Conservation (phyloP, 1,140 invertebrate species). For the Brachionus manjavacas region DNA sequence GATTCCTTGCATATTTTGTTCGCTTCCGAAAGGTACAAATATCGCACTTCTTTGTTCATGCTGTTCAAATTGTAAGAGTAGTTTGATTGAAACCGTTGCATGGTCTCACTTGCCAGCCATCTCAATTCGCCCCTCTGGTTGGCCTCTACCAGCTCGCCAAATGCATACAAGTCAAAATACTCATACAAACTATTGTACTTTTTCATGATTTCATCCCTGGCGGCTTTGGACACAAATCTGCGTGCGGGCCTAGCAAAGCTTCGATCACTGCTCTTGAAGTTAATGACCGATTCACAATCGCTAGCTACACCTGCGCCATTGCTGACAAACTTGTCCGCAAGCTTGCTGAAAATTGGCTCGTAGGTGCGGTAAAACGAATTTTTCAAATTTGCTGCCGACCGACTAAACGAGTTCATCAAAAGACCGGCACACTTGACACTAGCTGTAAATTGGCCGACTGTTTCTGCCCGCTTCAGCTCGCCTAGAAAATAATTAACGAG, state of each 20-base stretch:
- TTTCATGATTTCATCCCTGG: background rate
- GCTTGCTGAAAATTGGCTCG: background rate
- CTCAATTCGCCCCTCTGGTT: background rate
- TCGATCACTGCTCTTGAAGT: background rate
- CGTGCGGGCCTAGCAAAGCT: background rate
- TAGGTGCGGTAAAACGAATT: background rate
- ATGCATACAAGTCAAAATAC: background rate
- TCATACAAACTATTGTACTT: constrained; percentile 13
- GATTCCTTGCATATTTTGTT: background rate
- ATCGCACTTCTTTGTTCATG: background rate
- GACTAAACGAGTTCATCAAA: background rate
- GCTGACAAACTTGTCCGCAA: background rate
- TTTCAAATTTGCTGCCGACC: background rate
- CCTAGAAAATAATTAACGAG: background rate
- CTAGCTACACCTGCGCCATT: background rate
- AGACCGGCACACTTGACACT: background rate
- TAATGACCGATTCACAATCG: background rate
- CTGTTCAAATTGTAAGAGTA: background rate
- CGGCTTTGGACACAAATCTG: background rate
- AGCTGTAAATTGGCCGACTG: background rate
- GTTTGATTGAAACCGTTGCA: background rate
- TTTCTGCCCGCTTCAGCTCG: background rate
- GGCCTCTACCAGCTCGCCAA: background rate
- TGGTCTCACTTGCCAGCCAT: background rate
- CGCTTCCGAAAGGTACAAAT: background rate